These are phyloP conservation scores for Cassiopea andromeda DNA, from an alignment of 30 jellyfish, hydroid and myxozoan genomes.

Conservation along the genomic window DNA sequence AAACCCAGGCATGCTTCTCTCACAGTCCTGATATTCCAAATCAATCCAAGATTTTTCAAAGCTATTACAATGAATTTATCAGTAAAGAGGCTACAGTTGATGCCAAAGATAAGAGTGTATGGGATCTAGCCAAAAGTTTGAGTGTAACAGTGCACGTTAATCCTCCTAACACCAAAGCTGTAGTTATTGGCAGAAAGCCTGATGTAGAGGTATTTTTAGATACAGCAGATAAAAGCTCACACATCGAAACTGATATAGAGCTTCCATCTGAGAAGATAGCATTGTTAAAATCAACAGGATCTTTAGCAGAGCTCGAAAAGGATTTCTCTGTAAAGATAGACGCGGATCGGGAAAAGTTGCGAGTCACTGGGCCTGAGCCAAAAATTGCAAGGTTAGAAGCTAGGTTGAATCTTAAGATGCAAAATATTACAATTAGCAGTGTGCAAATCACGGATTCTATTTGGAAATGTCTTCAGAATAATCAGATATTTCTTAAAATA, in stretches of 20 bases:
- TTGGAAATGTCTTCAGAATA: background rate
- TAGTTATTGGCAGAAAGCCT: background rate
- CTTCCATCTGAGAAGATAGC: slow-evolving; percentile 1
- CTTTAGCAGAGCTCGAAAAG: background rate
- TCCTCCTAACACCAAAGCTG: background rate
- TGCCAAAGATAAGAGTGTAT: background rate
- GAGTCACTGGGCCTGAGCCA: slow-evolving; percentile 4
- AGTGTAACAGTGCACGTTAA: background rate
- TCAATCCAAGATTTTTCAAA: background rate
- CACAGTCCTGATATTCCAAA: slow-evolving; percentile 4
- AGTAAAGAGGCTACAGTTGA: background rate
- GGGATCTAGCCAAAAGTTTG: background rate
- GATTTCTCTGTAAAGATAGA: background rate
- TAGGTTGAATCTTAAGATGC: background rate
- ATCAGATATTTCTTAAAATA: background rate
- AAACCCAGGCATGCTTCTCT: slow-evolving; percentile 23
- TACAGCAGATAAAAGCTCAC: background rate
- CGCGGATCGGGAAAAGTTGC: background rate
- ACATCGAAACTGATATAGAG: background rate
- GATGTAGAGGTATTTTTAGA: background rate
- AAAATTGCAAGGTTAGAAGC: background rate
- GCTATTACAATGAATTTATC: background rate
- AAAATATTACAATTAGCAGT: background rate
- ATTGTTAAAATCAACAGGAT: background rate
- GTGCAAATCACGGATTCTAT: background rate